These are phyloP conservation scores for Sebastes schlegelii DNA, from an alignment of 2,113 vertebrate genomes.

Conservation along the genomic window DNA sequence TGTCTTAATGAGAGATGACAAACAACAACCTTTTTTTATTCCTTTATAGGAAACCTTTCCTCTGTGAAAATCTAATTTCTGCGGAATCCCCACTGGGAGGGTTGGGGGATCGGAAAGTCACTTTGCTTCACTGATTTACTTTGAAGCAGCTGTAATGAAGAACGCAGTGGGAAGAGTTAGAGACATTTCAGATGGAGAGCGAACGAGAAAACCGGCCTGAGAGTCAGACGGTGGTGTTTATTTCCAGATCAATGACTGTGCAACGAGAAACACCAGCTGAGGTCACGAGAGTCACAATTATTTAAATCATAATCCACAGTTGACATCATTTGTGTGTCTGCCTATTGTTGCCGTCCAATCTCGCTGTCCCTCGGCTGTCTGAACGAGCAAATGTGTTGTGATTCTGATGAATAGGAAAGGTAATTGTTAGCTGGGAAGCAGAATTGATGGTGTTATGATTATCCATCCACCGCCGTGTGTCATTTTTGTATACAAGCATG, in stretches of 20 bases:
- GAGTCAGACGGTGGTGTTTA: slow-evolving; percentile 26
- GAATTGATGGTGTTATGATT: slow-evolving; percentile 42
- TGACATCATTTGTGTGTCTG: slow-evolving; percentile 48
- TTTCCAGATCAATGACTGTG: slow-evolving; percentile 36
- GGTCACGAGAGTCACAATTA: slow-evolving; percentile 43
- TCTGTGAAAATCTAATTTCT: slow-evolving; percentile 43
- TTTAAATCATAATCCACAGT: slow-evolving; percentile 53
- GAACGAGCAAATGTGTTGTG: slow-evolving; percentile 32
- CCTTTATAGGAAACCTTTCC: slow-evolving; percentile 29
- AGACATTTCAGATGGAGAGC: slow-evolving; percentile 6
- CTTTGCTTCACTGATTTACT: slow-evolving; percentile 44
- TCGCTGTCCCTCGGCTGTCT: slow-evolving; percentile 14
- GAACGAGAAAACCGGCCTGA: not conserved
- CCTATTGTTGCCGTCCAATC: slow-evolving; percentile 20
- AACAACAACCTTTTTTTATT: slow-evolving; percentile 17
- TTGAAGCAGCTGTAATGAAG: slow-evolving; percentile 38
- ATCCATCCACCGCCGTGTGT: slow-evolving; percentile 12
- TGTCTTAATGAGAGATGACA: slow-evolving; percentile 43
- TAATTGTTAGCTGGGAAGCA: slow-evolving; percentile 51
- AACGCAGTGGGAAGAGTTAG: slow-evolving; percentile 21
- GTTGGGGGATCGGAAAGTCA: slow-evolving; percentile 39
- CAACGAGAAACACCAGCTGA: slow-evolving; percentile 15
- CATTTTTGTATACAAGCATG: not conserved
- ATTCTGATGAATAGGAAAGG: slow-evolving; percentile 44
- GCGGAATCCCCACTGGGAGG: slow-evolving; percentile 24